Conservation (phyloP, 2,797 vertebrate species). For the Pristis pectinata region DNA sequence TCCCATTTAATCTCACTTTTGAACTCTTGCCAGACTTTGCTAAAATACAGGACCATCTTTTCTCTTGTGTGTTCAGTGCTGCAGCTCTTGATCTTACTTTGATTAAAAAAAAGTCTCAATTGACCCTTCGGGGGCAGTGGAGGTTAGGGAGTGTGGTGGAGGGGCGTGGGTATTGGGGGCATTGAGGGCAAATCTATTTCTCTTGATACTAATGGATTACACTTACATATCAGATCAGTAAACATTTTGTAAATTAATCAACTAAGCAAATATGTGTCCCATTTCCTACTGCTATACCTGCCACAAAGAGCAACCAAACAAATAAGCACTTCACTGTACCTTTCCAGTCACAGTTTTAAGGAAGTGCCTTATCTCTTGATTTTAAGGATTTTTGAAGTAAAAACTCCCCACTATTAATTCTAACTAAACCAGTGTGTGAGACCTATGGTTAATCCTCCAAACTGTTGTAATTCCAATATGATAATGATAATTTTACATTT, state of each 20-base stretch:
- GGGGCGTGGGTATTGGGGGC: no score
- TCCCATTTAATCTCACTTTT: constrained; percentile 36
- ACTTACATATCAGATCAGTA: not conserved
- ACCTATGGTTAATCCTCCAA: no score
- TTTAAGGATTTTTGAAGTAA: not conserved
- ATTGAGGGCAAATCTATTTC: not conserved
- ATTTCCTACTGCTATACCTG: not conserved
- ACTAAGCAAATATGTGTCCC: not conserved
- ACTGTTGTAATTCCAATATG: not conserved
- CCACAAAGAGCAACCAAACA: not conserved
- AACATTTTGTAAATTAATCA: not conserved
- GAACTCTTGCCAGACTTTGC: constrained; percentile 10
- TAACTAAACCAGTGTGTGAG: not conserved
- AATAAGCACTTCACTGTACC: not conserved
- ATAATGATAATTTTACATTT: not conserved
- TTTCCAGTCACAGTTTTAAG: not conserved
- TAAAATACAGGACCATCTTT: constrained; percentile 15
- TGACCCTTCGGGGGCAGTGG: not conserved
- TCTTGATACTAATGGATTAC: not conserved
- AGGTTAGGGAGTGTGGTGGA: no score
- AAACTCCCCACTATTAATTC: not conserved
- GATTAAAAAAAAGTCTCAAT: not conserved
- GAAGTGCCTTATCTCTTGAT: no score
- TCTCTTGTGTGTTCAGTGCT: constrained; percentile 19
- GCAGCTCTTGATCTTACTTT: constrained; percentile 6